Base-by-base conservation (phyloP, 1,140 invertebrate species). In the Drosophila paulistorum region DNA sequence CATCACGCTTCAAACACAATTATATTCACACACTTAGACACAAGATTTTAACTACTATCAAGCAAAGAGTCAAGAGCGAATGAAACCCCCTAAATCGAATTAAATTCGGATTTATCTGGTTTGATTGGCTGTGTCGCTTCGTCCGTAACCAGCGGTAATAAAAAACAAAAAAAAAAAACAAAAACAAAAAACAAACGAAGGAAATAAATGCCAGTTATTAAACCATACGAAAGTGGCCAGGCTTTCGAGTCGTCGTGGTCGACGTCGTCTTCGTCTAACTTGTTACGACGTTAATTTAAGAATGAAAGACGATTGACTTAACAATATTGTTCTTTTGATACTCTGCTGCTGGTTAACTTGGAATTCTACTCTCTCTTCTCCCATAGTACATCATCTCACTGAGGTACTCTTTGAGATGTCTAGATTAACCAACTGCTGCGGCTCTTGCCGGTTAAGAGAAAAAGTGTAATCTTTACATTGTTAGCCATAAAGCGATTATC, bases 81-180 rank as follows among this genome's bases (percentile, higher is more conserved):
- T 35, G 65, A 85, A 79, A 89, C 85, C 81, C 71, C 79, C 67
- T 86, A 81, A 80, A 91, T 86, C 90, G 84, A 91, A 91, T 86
- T 91, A 81, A 91, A 91, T 73, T 91, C 90, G 84, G 90, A 86
- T 91, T 79, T 91, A 91, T 91, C 90, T 86, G 80, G 90, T 91
- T 91, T 91, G 72, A 73, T 85, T 90, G 77, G 76, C 77, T 58
- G 14, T 65, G 78, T 37, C 45, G 45, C 45, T 20, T 20, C 45
- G 45, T 51, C 45, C 45, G 45, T 51, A 51, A 51, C 17, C 45
- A 23, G 71, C 13, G 33, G 41, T 42, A 42, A 48, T 45, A 61
- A 61, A 65, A n/a, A 26, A 26, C 1, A 26, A 26, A 26, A 26
- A 26, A 26, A 61, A 61, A 76, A 23, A 26, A 26, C 3, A 26